These are phyloP conservation scores for Athrips mouffetella DNA, from an alignment of 2,888 invertebrate genomes.

Conservation along the genomic window DNA sequence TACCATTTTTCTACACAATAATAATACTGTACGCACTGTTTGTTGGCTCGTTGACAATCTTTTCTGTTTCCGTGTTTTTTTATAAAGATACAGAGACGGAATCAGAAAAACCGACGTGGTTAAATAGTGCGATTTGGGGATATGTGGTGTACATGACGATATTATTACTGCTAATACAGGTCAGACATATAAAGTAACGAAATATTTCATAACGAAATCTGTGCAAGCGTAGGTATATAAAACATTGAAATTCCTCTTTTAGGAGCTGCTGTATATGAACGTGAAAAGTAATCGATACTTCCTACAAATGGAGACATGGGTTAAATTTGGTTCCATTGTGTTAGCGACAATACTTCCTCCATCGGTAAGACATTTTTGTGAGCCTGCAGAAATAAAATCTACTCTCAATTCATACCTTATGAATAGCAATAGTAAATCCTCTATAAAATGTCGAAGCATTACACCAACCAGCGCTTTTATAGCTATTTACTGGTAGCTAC, in stretches of 20 bases:
- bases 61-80: conserved; percentile 68
- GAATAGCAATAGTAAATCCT: too few species aligned
- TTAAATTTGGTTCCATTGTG: conserved; percentile 70
- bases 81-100: conserved; percentile 53
- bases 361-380: conserved; percentile 27
- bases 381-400: too few species aligned
- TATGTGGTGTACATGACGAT: conserved; percentile 58
- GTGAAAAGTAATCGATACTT: conserved; percentile 71
- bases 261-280: conserved; percentile 76
- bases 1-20: conserved; percentile 74
- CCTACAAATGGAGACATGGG: conserved; percentile 75
- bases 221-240: too few species aligned
- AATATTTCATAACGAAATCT: too few species aligned
- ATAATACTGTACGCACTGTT: conserved; percentile 70
- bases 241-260: conserved; percentile 23
- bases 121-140: conserved; percentile 53
- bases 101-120: conserved; percentile 40
- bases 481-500: too few species aligned
- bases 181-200: conserved; percentile 31
- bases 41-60: conserved; percentile 67
- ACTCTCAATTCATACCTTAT: too few species aligned
- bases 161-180: conserved; percentile 59
- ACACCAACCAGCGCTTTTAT: too few species aligned
- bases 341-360: conserved; percentile 63
- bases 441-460: too few species aligned